These are phyloP conservation scores for human DNA, from an alignment of 2,113 vertebrate species.

Conservation along the genomic window GRCh38 chr2:105265501-105266000, in stretches of 20 bases:
- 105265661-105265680: rapidly evolving
- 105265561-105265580: not conserved
- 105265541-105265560: not conserved
- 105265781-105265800: not conserved
- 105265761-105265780: not conserved
- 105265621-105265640: not conserved
- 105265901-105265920: not conserved
- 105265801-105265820: not conserved
- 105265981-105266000: not conserved
- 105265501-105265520: not conserved
- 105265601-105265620: not conserved
- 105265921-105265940: not conserved
- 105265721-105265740: not conserved
- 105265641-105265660: not conserved
- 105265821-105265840: not conserved
- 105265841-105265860: not conserved
- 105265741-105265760: slow-evolving; percentile 13
- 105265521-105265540: not conserved
- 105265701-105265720: not conserved
- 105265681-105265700: not conserved
- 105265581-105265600: not conserved
- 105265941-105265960: not conserved
- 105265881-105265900: not conserved
- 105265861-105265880: not conserved
- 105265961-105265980: not conserved